These are phyloP conservation scores for Oxyscelio sp. DNA, from an alignment of 2,888 invertebrate species.

Conservation along the genomic window DNA sequence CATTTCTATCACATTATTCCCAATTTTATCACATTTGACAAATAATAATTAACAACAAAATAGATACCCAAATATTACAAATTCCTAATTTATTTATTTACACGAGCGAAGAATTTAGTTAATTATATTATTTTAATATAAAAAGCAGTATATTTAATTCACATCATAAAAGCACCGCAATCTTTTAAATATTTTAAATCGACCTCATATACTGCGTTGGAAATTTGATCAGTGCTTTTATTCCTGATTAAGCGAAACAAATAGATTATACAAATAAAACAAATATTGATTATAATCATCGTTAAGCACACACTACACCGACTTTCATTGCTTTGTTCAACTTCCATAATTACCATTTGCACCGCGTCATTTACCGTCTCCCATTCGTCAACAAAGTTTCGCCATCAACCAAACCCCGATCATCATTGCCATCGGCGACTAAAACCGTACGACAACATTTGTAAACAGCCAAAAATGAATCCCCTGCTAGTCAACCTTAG, in stretches of 20 bases:
- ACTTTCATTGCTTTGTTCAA: neutral
- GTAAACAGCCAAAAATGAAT: constrained; percentile 38
- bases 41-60: no score
- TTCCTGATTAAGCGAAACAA: neutral
- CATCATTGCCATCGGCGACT: neutral
- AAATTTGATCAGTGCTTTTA: no score
- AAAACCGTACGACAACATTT: constrained; percentile 35
- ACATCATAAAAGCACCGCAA: no score
- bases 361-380: neutral
- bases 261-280: neutral
- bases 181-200: no score
- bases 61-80: no score
- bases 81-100: no score
- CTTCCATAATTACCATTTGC: neutral
- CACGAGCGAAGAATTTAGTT: no score
- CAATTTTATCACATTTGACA: no score
- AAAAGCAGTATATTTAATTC: no score
- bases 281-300: neutral
- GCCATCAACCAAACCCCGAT: constrained; percentile 20
- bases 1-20: no score
- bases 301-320: neutral
- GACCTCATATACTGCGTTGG: no score
- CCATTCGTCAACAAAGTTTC: constrained; percentile 12
- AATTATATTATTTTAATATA: no score
- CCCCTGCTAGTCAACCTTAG: constrained; percentile 4